A percentile compares a stretch with the other conserved stretches of the same genome.
Conservation (phyloP, 2,113 vertebrate species). For the Dasyornis broadbenti region DNA sequence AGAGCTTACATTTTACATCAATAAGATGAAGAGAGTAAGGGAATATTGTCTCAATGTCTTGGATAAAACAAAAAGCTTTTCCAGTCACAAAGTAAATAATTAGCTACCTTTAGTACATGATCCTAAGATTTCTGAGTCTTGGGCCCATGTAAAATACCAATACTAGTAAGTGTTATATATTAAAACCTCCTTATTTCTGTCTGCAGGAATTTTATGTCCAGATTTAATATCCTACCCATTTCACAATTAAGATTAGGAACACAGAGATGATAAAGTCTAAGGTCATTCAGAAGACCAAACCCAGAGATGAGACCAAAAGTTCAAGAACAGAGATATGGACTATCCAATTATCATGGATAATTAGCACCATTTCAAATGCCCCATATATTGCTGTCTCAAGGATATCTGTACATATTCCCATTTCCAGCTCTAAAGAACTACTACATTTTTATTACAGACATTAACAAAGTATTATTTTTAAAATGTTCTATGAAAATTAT, state of each 20-base stretch:
- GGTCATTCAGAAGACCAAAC: background rate
- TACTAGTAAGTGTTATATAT: background rate
- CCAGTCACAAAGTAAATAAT: background rate
- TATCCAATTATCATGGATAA: background rate
- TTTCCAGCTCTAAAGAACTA: background rate
- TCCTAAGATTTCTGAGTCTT: background rate
- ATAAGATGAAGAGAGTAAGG: background rate
- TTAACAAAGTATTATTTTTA: background rate
- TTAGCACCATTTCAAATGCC: background rate
- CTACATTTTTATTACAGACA: background rate
- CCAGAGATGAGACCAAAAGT: background rate
- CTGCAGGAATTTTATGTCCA: background rate
- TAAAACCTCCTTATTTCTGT: background rate
- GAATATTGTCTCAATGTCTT: background rate
- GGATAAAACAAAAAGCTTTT: background rate
- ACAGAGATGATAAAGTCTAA: background rate
- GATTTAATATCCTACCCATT: background rate
- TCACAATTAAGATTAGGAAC: background rate
- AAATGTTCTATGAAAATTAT: background rate
- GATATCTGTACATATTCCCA: background rate
- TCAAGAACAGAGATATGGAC: background rate
- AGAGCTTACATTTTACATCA: background rate
- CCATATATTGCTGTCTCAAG: background rate
- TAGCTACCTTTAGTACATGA: background rate
- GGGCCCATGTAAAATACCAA: background rate